Evolutionary conservation across 2,113 vertebrate genomes (phyloP).

Genomic region (Erythrolamprus reginae): DNA sequence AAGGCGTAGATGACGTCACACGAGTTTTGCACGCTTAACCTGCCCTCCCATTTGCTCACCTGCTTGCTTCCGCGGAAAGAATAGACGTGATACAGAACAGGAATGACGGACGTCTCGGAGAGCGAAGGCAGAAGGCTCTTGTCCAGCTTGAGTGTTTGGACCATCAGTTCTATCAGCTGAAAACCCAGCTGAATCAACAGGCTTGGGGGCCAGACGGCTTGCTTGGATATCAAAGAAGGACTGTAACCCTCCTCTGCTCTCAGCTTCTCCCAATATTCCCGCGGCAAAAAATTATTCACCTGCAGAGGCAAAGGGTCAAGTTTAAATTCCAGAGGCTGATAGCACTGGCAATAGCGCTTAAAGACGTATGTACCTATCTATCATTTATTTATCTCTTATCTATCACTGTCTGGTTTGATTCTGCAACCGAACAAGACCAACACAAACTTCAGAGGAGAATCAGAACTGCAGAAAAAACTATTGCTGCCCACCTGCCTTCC

Average conservation of each 20-base stretch:
- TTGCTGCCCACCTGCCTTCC: too few species aligned
- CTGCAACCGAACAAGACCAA: too few species aligned
- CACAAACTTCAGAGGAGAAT: too few species aligned
- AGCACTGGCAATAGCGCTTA: not conserved
- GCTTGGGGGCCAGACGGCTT: conserved; percentile 70
- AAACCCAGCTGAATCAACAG: conserved; percentile 79
- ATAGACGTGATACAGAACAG: conserved; percentile 91
- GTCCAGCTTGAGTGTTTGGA: conserved; percentile 76
- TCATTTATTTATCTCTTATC: too few species aligned
- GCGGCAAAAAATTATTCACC: conserved; percentile 68
- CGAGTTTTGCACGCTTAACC: not conserved
- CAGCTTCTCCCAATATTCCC: conserved; percentile 79
- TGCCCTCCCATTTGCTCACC: conserved; percentile 60
- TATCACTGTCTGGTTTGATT: too few species aligned
- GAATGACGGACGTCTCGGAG: conserved; percentile 65
- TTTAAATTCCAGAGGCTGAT: not conserved
- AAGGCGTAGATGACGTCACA: too few species aligned
- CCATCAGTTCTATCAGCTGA: conserved; percentile 83
- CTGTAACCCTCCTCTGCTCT: conserved; percentile 65
- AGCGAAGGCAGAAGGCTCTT: conserved; percentile 61
- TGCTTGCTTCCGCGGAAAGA: conserved; percentile 82
- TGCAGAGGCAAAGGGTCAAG: conserved; percentile 35
- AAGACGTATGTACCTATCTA: too few species aligned
- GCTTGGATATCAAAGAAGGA: conserved; percentile 60
- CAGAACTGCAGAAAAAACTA: too few species aligned